Base-by-base conservation (phyloP, 2,888 invertebrate species). In the Apodemia zela region DNA sequence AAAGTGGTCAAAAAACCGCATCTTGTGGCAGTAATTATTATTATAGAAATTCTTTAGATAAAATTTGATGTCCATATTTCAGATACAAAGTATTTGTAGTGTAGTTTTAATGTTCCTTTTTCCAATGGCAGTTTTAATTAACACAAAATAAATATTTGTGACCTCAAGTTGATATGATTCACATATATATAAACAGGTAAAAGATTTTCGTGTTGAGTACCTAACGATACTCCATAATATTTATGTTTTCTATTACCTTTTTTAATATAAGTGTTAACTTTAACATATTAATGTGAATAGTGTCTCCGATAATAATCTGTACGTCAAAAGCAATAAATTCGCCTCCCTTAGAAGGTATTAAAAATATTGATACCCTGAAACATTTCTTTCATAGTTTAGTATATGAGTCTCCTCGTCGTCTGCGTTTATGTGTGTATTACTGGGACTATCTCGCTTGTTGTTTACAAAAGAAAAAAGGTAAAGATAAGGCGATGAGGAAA, bases 291-390 rank as follows among this genome's bases (percentile, higher is more conserved):
- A 45, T 58, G 58, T 42, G 45, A 47, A 33, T 58, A 59, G 71
- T 80, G 76, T 73, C 68, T 72, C 75, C 71, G 73, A 78, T 81
- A 80, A 76, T 77, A 78, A 79, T 75, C 67, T 69, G 69, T 78
- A 76, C 73, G 76, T 75, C 71, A 72, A 80, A 79, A 82, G 82
- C 81, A 85, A 84, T 82, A 82, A 80, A 73, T 72, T 73, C 71
- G 80, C 80, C 81, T 82, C 75, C 69, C 69, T 73, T 73, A 77
- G 74, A 76, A 72, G 69, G 69, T 70, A 72, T 72, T 74, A 76
- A 71, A 69, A 71, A 67, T 68, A 65, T 70, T 70, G 66, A 67
- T 72, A 71, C 68, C 71, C 59, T n/a, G 59, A 58, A 63, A 59
- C 21, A 29, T 62, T 63, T 59, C 65, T 61, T 67, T 68, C 64